Evolutionary conservation across 2,113 vertebrate genomes (phyloP).

Genomic region (Proterorhinus semilunaris): DNA sequence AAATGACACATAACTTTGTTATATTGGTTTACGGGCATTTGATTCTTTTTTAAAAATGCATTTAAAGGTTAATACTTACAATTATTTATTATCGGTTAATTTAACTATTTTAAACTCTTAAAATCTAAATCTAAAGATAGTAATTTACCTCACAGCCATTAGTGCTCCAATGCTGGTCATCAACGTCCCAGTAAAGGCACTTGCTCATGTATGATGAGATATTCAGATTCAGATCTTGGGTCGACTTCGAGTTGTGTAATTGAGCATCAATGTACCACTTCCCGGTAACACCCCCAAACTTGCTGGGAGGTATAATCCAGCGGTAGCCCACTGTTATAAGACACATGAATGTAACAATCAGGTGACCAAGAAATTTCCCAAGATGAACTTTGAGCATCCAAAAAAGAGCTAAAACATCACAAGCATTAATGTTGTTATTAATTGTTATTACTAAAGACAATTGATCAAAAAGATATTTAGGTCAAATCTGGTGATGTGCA

Average conservation of each 20-base stretch:
- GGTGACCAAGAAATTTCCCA: too few relatives aligned
- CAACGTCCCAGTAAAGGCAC: slow-evolving; percentile 74
- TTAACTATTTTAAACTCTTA: too few relatives aligned
- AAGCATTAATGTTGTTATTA: too few relatives aligned
- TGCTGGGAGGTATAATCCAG: slow-evolving; percentile 75
- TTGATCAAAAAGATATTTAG: background rate
- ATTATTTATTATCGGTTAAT: too few relatives aligned
- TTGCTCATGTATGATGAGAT: slow-evolving; percentile 58
- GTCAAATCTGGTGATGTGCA: background rate
- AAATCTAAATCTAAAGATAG: background rate
- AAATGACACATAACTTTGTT: too few relatives aligned
- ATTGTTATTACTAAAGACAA: too few relatives aligned
- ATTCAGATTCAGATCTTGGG: slow-evolving; percentile 27
- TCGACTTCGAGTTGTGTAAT: slow-evolving; percentile 40
- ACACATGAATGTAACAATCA: background rate
- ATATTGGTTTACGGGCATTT: too few relatives aligned
- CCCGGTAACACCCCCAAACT: slow-evolving; percentile 52
- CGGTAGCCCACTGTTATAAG: slow-evolving; percentile 59
- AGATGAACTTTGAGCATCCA: too few relatives aligned
- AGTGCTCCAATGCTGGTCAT: slow-evolving; percentile 50
- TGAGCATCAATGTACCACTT: slow-evolving; percentile 61
- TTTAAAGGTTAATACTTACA: too few relatives aligned
- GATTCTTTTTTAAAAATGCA: too few relatives aligned
- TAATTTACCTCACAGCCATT: slow-evolving; percentile 71
- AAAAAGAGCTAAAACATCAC: too few relatives aligned